Percentiles rank a stretch among this genome's conserved stretches.
Conservation (phyloP, 2,888 invertebrate species). For the Galerucella nymphaeae region DNA sequence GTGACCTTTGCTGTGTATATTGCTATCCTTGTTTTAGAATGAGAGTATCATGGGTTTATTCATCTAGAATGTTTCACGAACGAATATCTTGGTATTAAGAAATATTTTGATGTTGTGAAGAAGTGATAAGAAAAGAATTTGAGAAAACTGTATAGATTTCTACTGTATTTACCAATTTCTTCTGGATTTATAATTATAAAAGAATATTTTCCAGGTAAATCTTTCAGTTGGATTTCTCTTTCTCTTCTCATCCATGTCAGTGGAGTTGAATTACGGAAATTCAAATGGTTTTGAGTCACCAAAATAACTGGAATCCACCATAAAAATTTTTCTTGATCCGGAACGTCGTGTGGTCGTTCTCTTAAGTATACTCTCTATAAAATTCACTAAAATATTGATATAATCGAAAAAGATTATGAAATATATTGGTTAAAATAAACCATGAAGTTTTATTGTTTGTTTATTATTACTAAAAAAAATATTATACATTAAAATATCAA, state of each 20-base stretch:
- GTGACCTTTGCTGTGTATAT: too few relatives aligned
- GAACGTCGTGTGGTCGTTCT: conserved; percentile 78
- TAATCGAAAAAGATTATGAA: neutral
- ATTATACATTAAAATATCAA: too few relatives aligned
- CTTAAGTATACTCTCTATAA: conserved; percentile 76
- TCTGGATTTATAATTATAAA: conserved; percentile 86
- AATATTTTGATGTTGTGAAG: too few relatives aligned
- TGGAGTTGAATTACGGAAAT: conserved; percentile 71
- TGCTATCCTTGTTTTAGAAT: too few relatives aligned
- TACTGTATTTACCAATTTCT: conserved; percentile 75
- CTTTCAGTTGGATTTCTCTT: conserved; percentile 67
- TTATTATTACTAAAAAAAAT: too few relatives aligned
- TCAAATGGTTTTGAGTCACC: conserved; percentile 69
- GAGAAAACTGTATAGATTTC: too few relatives aligned
- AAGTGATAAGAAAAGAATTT: too few relatives aligned
- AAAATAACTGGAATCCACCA: conserved; percentile 83
- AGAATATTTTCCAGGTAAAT: conserved; percentile 69
- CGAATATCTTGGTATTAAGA: too few relatives aligned
- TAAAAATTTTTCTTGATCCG: conserved; percentile 75
- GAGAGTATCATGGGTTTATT: too few relatives aligned
- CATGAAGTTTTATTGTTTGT: too few relatives aligned
- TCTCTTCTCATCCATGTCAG: conserved; percentile 73
- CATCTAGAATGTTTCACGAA: too few relatives aligned
- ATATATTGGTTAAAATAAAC: too few relatives aligned
- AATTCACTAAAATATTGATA: neutral